A percentile compares a stretch with the other conserved stretches of the same genome.
Evolutionary conservation across 2,888 invertebrate genomes (phyloP).

Genomic region (Athalia rosae): DNA sequence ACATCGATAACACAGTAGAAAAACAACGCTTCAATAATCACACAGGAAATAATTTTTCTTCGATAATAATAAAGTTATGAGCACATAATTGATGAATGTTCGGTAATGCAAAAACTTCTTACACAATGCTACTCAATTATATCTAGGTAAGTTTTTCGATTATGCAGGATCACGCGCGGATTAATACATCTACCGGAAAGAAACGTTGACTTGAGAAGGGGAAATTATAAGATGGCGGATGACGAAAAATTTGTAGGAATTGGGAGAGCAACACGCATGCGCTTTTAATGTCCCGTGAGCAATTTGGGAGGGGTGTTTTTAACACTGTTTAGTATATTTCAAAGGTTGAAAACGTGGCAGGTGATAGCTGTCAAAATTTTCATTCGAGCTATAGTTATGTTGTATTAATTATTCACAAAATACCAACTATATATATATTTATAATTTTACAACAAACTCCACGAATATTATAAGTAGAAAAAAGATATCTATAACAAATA

Average conservation of each 20-base stretch:
- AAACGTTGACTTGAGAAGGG: slow-evolving; percentile 34
- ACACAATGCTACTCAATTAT: not conserved
- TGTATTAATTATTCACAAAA: not conserved
- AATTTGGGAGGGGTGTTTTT: not conserved
- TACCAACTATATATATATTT: no score
- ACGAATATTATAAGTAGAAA: not conserved
- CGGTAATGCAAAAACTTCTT: no score
- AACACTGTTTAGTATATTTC: not conserved
- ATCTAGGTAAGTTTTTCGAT: slow-evolving; percentile 19
- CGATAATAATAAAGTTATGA: no score
- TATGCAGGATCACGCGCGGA: slow-evolving; percentile 40
- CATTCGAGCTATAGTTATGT: not conserved
- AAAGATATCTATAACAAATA: not conserved
- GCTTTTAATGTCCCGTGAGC: slow-evolving; percentile 1
- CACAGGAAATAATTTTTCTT: no score
- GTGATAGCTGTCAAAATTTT: slow-evolving; percentile 2
- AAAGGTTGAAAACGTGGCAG: slow-evolving; percentile 24
- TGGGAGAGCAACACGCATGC: slow-evolving; percentile 30
- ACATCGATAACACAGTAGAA: not conserved
- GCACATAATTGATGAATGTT: no score
- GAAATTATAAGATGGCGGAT: slow-evolving; percentile 37
- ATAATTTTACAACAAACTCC: no score
- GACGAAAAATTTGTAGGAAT: slow-evolving; percentile 41
- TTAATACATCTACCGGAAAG: slow-evolving; percentile 46
- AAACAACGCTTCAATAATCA: no score